A percentile compares a stretch with the other conserved stretches of the same genome.
Conservation (phyloP, 2,888 invertebrate genomes). For the Drosophila fulvimacula region DNA sequence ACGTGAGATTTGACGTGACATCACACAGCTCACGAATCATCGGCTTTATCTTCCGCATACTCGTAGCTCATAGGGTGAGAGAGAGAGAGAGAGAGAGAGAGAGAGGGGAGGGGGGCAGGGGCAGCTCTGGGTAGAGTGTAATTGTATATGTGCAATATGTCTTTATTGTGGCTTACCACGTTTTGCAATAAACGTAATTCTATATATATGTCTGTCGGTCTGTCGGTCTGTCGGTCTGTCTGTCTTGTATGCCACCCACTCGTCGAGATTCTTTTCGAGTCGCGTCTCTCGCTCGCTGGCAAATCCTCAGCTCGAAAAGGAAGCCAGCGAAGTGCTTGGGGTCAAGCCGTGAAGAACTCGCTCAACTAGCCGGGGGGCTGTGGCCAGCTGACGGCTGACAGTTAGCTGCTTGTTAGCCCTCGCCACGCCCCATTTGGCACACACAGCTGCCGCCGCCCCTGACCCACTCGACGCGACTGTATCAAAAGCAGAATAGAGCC, state of each 20-base stretch:
- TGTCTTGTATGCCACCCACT: conserved; percentile 9
- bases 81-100: not conserved
- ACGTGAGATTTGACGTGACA: conserved; percentile 48
- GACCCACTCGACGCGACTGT: conserved; percentile 41
- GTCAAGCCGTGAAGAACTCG: conserved; percentile 7
- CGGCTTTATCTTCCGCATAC: conserved; percentile 43
- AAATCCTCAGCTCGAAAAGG: conserved; percentile 63
- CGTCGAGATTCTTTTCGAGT: conserved; percentile 22
- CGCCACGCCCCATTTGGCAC: conserved; percentile 47
- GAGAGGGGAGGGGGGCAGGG: not conserved
- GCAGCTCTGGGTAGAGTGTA: not conserved
- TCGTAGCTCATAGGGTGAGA: not conserved
- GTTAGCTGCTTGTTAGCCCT: conserved; percentile 23
- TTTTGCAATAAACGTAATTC: conserved; percentile 79
- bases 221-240: too few species aligned
- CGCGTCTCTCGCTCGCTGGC: conserved; percentile 59
- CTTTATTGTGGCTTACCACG: conserved; percentile 74
- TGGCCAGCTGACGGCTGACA: conserved; percentile 9
- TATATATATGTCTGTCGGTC: conserved; percentile 46
- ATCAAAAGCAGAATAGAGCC: conserved; percentile 11
- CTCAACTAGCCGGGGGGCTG: conserved; percentile 12
- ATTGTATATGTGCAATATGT: conserved; percentile 53
- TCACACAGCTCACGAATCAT: conserved; percentile 32
- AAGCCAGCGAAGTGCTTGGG: conserved; percentile 65
- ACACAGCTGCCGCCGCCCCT: conserved; percentile 17